Evolutionary conservation across 1,140 invertebrate species (phyloP).

Genomic region (Bombus fervidus): DNA sequence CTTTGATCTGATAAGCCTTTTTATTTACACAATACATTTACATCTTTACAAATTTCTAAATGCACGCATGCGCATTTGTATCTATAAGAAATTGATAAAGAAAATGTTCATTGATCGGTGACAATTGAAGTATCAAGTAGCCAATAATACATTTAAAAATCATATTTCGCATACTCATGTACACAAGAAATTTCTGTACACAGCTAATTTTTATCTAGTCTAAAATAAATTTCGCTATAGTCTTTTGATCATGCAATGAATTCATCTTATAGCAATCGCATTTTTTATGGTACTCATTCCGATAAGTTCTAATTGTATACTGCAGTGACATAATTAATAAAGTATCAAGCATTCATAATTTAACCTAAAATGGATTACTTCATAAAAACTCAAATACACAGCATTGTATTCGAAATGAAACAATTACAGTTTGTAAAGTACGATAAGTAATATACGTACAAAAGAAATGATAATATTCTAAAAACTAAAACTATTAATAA

Average conservation of each 20-base stretch:
- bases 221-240: neutral
- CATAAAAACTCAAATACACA: neutral
- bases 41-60: neutral
- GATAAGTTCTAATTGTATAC: neutral
- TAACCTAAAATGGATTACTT: neutral
- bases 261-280: neutral
- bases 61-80: constrained; percentile 2
- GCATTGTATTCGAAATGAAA: neutral
- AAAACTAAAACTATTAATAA: neutral
- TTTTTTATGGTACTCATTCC: neutral
- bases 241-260: neutral
- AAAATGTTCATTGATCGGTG: constrained; percentile 13
- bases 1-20: neutral
- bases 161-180: neutral
- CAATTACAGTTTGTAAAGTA: neutral
- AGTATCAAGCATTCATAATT: neutral
- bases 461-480: neutral
- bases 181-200: neutral
- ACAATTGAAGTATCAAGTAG: neutral
- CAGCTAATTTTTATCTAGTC: neutral
- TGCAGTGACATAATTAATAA: neutral
- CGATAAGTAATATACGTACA: neutral
- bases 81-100: neutral
- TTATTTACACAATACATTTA: constrained; percentile 27
- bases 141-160: neutral